These are phyloP conservation scores for Percina caprodes DNA, from an alignment of 2,113 vertebrate species.

Conservation along the genomic window DNA sequence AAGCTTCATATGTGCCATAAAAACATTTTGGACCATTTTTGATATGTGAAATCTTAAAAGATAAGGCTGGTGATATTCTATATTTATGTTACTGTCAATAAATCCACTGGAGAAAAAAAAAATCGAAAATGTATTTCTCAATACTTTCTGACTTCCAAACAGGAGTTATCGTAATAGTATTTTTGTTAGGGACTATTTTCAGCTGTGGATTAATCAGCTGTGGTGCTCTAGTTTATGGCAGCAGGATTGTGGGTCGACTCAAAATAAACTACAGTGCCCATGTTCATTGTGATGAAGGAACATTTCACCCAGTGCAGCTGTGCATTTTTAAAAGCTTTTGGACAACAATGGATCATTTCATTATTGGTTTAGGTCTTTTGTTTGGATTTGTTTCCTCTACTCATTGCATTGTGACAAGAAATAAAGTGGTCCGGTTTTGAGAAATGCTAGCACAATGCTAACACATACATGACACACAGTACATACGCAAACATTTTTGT, in stretches of 20 bases:
- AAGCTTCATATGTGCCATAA: neutral
- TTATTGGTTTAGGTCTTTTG: too few relatives aligned
- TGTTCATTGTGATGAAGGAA: too few relatives aligned
- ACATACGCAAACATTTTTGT: neutral
- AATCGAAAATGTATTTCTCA: neutral
- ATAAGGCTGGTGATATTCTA: neutral
- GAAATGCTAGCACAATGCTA: neutral
- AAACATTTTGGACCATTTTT: neutral
- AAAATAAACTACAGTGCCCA: too few relatives aligned
- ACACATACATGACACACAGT: neutral
- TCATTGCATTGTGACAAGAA: neutral
- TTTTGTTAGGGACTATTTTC: neutral
- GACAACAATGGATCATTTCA: too few relatives aligned
- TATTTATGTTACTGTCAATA: constrained; percentile 1
- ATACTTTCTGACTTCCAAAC: neutral
- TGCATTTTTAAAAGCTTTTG: too few relatives aligned
- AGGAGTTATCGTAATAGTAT: neutral
- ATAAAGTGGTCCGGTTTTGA: neutral
- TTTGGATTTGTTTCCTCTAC: neutral
- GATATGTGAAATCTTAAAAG: neutral
- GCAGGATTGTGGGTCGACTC: neutral
- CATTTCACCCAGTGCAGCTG: neutral
- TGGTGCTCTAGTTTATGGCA: neutral
- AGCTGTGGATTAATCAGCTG: neutral
- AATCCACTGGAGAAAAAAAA: neutral